Conservation (phyloP, 1,140 invertebrate genomes). For the Drosophila nikananu region DNA sequence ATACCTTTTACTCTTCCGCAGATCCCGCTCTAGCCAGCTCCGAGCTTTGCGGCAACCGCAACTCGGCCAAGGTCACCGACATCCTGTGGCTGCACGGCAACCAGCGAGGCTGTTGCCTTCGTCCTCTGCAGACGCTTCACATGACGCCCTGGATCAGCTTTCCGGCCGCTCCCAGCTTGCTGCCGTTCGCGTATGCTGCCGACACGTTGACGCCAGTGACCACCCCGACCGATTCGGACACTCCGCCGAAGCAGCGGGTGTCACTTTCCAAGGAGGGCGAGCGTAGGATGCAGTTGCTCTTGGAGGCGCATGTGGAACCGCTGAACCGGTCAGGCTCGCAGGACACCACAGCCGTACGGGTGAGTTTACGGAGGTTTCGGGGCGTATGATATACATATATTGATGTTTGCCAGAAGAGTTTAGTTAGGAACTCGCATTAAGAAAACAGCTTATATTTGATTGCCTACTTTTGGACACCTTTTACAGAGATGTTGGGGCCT, state of each 20-base stretch:
- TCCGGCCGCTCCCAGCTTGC: constrained; percentile 57
- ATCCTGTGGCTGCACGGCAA: constrained; percentile 86
- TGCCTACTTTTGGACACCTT: neutral
- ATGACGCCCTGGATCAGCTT: constrained; percentile 83
- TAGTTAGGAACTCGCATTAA: neutral
- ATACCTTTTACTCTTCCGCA: neutral
- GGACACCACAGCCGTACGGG: constrained; percentile 52
- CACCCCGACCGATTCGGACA: constrained; percentile 41
- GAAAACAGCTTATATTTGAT: neutral
- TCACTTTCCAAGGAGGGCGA: constrained; percentile 43
- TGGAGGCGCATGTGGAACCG: constrained; percentile 64
- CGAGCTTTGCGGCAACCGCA: constrained; percentile 86
- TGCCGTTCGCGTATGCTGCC: constrained; percentile 68
- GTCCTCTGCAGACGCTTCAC: constrained; percentile 85
- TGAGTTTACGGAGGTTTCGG: constrained; percentile 27
- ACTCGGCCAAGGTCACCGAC: constrained; percentile 86
- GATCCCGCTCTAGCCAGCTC: constrained; percentile 85
- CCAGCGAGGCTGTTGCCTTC: constrained; percentile 86
- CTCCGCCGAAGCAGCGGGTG: constrained; percentile 23
- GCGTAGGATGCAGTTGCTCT: constrained; percentile 57
- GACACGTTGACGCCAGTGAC: constrained; percentile 37
- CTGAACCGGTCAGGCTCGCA: constrained; percentile 3
- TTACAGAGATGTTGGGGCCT: neutral
- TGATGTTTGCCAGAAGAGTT: neutral
- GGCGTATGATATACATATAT: neutral